Base-by-base conservation (phyloP, 2,888 invertebrate genomes). In the Acanthopleura granulata region DNA sequence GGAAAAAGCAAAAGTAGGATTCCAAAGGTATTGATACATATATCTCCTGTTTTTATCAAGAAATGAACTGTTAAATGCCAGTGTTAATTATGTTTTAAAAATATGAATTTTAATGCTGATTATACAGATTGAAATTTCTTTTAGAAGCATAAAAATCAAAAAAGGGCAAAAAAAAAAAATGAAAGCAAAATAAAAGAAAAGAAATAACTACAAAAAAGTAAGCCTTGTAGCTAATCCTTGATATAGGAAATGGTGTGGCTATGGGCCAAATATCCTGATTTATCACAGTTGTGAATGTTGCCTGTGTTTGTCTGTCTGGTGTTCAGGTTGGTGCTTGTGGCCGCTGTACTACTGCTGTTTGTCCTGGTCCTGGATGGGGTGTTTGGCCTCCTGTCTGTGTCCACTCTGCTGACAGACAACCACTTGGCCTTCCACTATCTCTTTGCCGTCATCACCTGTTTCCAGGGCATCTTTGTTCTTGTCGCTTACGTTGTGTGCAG, bases 401-500 rank as follows among this genome's bases (percentile, higher is more conserved):
- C 57, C 1, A 57, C 57, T 4, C n/a, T 22, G 1, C 57, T 57
- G 51, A 95, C 95, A 49, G 95, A 95, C 87, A 79, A 93, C 84
- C 92, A 94, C 83, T 92, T 94, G 84, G 92, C 93, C 69, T 92
- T 97, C 11, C 94, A 95, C 78, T 94, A 96, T 51, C 92, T 94
- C 78, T 93, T 97, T 74, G 95, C 96, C 0, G 93, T 94, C 0
- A 94, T 95, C 14, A 94, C 96, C 0, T 92, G 95, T 0, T 87
- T 94, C 25, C 96, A 97, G 89, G 95, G 97, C 0, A 92, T 94
- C 49, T 96, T 96, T 86, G 94, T 96, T 73, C 92, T 96, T 62
- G 93, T 95, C 25, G 96, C 97, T 0, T 95, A 97, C 89, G 95
- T 97, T 88, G 94, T 97, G 78, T 94, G 96, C 80, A 97, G 97